Evolutionary conservation across 2,888 invertebrate genomes (phyloP).

Genomic region (Tenthredo distinguenda): DNA sequence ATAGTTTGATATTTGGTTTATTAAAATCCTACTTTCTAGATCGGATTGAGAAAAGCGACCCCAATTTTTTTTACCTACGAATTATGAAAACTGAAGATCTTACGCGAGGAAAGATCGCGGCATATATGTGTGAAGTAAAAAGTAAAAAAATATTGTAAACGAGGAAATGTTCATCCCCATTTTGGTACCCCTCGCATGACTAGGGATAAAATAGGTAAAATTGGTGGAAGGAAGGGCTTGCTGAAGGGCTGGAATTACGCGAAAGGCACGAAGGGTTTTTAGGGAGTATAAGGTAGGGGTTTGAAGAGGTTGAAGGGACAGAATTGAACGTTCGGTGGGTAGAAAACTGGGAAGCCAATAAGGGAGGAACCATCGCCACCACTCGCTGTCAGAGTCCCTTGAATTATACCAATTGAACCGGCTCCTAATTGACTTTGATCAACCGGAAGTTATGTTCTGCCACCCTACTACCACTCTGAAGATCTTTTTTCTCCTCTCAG

Average conservation of each 20-base stretch:
- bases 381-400: not conserved
- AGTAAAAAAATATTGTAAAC: not conserved
- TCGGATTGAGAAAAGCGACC: not conserved
- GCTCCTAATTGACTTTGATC: slow-evolving; percentile 51
- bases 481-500: slow-evolving; percentile 2
- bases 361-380: slow-evolving; percentile 21
- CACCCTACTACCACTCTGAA: not conserved
- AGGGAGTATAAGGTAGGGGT: not conserved
- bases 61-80: too few relatives aligned
- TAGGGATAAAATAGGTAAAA: slow-evolving; percentile 3
- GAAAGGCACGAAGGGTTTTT: slow-evolving; percentile 22
- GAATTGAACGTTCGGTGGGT: slow-evolving; percentile 2
- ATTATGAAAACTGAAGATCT: too few relatives aligned
- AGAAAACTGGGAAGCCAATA: slow-evolving; percentile 38
- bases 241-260: not conserved
- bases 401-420: slow-evolving; percentile 49
- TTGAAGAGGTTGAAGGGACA: slow-evolving; percentile 21
- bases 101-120: too few relatives aligned
- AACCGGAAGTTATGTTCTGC: slow-evolving; percentile 39
- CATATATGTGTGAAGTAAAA: not conserved
- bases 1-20: not conserved
- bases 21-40: not conserved
- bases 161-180: not conserved
- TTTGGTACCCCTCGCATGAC: not conserved
- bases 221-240: not conserved